Evolutionary conservation across 2,888 invertebrate species (phyloP), one percentile per base, ranked within the genome.

Genomic region (Epistrophe eligans): DNA sequence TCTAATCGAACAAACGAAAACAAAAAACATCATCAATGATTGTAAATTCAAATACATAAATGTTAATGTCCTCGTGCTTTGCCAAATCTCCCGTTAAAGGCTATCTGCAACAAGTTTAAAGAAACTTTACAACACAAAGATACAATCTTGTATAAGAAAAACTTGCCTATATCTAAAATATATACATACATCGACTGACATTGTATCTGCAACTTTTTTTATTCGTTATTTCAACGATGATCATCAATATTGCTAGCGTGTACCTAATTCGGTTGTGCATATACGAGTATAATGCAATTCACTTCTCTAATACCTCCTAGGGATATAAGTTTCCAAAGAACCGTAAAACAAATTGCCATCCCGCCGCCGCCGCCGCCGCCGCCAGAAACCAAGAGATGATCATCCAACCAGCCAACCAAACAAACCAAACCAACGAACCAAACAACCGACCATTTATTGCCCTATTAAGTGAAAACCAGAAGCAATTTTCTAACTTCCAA

Each of bases 401-500:
- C 43, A 58, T 45, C 45, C 55, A 40, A 55, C 55, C 50, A 58
- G 72, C 79, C 58, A 58, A 71, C 35, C 45, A 57, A 52, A 13
- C 52, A 66, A n/a, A n/a, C n/a, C n/a, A 24, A 24, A 45, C 45
- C 50, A 72, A 60, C 62, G 66, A 72, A 67, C 66, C 76, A 43
- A 28, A 48, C 80, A 72, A 38, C 52, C 52, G 76, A 72, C 72
- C 80, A 80, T 80, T 84, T 76, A 84, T 84, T 84, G 76, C 76
- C 76, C 84, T 73, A 67, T 81, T 81, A 81, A 85, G 84, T 81
- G 81, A 85, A 85, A 85, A 85, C 84, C 84, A 85, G 84, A 85
- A 85, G 84, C 84, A 57, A 77, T 85, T 85, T 73, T 85, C 77
- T 74, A 85, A 81, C 81, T 85, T 77, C n/a, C 48, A 67, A 67